A percentile compares a stretch with the other conserved stretches of the same genome.
phyloP scores from a whole-genome alignment of 2,113 vertebrate genomes.

The Sardina pilchardus region DNA sequence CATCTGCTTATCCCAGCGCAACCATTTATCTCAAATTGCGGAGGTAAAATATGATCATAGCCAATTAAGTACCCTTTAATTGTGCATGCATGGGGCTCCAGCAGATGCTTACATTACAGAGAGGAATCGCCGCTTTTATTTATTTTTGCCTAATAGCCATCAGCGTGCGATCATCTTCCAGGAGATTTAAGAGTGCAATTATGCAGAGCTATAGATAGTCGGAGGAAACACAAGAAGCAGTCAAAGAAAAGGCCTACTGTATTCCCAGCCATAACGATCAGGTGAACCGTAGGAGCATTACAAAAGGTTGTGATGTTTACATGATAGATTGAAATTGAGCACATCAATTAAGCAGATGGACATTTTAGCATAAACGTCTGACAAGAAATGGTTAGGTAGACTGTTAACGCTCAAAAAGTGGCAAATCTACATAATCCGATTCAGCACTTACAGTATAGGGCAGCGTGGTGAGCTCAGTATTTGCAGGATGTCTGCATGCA shows the following conservation, averaged over 20 bases:
- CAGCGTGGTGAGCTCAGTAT: background rate
- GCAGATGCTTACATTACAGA: slow-evolving; percentile 95
- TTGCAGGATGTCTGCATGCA: background rate
- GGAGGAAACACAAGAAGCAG: background rate
- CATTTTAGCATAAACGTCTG: background rate
- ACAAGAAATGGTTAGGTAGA: background rate
- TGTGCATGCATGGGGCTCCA: slow-evolving; percentile 91
- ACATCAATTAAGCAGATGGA: background rate
- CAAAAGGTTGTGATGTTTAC: background rate
- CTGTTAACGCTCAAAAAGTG: no score
- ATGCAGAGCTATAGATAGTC: slow-evolving; percentile 37
- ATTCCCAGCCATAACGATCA: background rate
- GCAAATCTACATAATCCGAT: no score
- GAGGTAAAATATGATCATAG: slow-evolving; percentile 96
- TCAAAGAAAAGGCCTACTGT: background rate
- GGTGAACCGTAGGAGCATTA: background rate
- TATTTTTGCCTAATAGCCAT: slow-evolving; percentile 74
- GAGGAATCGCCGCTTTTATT: slow-evolving; percentile 86
- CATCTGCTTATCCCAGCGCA: slow-evolving; percentile 93
- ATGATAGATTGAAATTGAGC: background rate
- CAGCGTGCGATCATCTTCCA: slow-evolving; percentile 41
- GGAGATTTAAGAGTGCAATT: slow-evolving; percentile 40
- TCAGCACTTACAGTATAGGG: background rate
- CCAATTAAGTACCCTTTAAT: slow-evolving; percentile 99
- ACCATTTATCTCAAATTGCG: slow-evolving; percentile 85